These are phyloP conservation scores for Carollia perspicillata DNA, from an alignment of 2,113 vertebrate species.

Conservation along the genomic window DNA sequence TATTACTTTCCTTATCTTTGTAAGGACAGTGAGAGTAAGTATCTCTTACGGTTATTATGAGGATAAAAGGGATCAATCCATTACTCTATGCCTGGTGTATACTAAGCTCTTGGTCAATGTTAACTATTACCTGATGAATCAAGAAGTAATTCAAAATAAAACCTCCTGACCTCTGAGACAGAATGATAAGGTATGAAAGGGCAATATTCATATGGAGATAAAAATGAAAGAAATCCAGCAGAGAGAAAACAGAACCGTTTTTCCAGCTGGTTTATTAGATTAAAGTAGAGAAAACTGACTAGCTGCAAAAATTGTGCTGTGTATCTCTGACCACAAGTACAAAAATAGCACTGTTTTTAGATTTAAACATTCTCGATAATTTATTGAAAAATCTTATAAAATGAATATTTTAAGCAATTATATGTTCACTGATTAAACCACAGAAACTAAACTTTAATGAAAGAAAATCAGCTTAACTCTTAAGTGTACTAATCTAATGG, in stretches of 20 bases:
- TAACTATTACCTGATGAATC: slow-evolving; percentile 6
- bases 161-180: not conserved
- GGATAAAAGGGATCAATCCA: not conserved
- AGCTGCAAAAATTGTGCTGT: slow-evolving; percentile 65
- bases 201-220: not conserved
- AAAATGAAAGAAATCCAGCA: not conserved
- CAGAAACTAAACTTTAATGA: slow-evolving; percentile 75
- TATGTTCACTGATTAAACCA: slow-evolving; percentile 72
- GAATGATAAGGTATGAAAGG: slow-evolving; percentile 2
- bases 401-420: slow-evolving; percentile 77
- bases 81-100: not conserved
- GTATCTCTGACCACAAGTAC: slow-evolving; percentile 74
- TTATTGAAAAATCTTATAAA: slow-evolving; percentile 75
- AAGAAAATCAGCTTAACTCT: slow-evolving; percentile 77
- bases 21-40: not conserved
- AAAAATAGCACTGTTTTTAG: slow-evolving; percentile 72
- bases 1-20: not conserved
- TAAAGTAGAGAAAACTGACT: slow-evolving; percentile 70
- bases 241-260: slow-evolving; percentile 55
- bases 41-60: not conserved
- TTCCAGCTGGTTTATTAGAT: slow-evolving; percentile 70
- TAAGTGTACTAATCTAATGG: slow-evolving; percentile 69
- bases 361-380: slow-evolving; percentile 71
- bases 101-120: not conserved
- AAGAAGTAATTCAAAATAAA: slow-evolving; percentile 31